A percentile compares a stretch with the other conserved stretches of the same genome.
These are phyloP conservation scores for Myopa testacea DNA, from an alignment of 2,888 invertebrate genomes.

Conservation along the genomic window DNA sequence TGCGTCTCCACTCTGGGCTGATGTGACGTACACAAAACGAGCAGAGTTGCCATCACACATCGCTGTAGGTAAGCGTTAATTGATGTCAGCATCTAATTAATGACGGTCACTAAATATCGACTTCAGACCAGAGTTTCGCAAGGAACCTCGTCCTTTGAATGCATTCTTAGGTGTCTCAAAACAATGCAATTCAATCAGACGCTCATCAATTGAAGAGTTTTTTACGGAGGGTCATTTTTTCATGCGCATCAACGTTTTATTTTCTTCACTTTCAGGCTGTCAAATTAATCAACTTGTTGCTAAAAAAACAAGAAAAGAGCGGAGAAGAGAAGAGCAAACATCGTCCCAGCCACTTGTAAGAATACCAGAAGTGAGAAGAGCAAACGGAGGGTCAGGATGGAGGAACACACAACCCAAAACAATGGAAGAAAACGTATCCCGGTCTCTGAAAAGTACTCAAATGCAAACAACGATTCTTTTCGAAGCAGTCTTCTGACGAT, in stretches of 20 bases:
- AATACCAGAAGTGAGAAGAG: conserved; percentile 21
- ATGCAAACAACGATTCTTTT: conserved; percentile 11
- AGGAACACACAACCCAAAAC: too few species aligned
- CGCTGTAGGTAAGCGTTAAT: conserved; percentile 8
- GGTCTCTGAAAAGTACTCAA: not conserved
- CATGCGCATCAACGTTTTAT: not conserved
- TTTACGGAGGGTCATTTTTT: too few species aligned
- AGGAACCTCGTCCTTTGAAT: not conserved
- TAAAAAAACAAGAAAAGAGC: not conserved
- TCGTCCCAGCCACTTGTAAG: conserved; percentile 32
- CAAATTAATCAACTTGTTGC: conserved; percentile 23
- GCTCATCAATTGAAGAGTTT: conserved; percentile 20
- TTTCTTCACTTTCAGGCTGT: not conserved
- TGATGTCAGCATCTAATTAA: conserved; percentile 24
- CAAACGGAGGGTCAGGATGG: conserved; percentile 7
- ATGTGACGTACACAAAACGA: conserved; percentile 20
- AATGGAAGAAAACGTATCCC: too few species aligned
- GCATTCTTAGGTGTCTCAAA: not conserved
- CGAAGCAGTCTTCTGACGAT: not conserved
- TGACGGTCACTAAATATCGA: conserved; percentile 17
- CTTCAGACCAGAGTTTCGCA: not conserved
- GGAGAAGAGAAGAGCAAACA: not conserved
- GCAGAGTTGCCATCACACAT: conserved; percentile 7
- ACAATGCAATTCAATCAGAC: conserved; percentile 24
- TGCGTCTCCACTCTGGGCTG: not conserved